phyloP scores from a whole-genome alignment of 30 jellyfish, hydroid and myxozoan species.

The Haliclystus octoradiatus region DNA sequence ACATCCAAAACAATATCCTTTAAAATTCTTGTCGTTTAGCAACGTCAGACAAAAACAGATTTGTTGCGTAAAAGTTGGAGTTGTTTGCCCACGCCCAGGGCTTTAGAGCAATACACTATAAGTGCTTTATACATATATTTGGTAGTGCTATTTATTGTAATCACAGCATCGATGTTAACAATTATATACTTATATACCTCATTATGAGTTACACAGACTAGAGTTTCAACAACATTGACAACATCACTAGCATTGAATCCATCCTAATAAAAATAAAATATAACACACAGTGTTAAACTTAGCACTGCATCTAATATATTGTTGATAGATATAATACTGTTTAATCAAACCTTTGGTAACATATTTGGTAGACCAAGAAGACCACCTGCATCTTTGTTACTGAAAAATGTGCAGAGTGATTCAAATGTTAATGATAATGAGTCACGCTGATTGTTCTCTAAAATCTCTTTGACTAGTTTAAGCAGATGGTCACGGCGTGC shows the following conservation, averaged over 20 bases:
- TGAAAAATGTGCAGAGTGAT: conserved; percentile 67
- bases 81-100: too few relatives aligned
- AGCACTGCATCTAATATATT: too few relatives aligned
- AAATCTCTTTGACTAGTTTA: conserved; percentile 69
- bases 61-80: too few relatives aligned
- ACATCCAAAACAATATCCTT: too few relatives aligned
- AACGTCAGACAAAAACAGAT: too few relatives aligned
- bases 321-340: background rate
- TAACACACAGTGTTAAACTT: too few relatives aligned
- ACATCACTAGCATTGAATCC: conserved; percentile 52
- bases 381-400: conserved; percentile 88
- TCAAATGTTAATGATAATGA: conserved; percentile 73
- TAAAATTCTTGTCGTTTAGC: too few relatives aligned
- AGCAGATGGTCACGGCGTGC: conserved; percentile 71
- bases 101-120: too few relatives aligned
- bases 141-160: too few relatives aligned
- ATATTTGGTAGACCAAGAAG: conserved; percentile 70
- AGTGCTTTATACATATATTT: too few relatives aligned
- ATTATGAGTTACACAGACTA: conserved; percentile 73
- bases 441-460: conserved; percentile 71
- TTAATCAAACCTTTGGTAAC: conserved; percentile 50
- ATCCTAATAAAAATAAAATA: conserved; percentile 18
- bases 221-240: conserved; percentile 64
- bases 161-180: too few relatives aligned
- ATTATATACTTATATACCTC: too few relatives aligned